These are phyloP conservation scores for Antedon mediterranea DNA, from an alignment of 53 echinoderm and acorn worm species.

Conservation along the genomic window DNA sequence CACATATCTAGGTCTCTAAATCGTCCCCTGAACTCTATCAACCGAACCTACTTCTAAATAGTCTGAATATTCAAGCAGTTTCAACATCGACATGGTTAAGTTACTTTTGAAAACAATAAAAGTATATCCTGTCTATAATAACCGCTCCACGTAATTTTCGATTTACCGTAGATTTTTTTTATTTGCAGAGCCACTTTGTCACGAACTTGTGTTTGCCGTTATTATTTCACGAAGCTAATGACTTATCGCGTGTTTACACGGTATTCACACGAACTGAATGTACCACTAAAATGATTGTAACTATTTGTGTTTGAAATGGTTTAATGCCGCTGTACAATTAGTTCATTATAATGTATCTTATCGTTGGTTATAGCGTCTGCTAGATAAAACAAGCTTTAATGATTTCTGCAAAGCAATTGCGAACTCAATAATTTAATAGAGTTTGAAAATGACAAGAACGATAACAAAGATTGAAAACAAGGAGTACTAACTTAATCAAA, in stretches of 20 bases:
- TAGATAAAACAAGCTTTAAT: neutral
- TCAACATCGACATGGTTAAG: neutral
- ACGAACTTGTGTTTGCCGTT: neutral
- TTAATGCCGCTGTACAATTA: neutral
- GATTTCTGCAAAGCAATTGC: neutral
- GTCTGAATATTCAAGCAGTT: neutral
- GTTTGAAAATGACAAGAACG: neutral
- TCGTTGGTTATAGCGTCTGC: neutral
- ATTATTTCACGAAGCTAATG: neutral
- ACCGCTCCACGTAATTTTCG: slow-evolving; percentile 1
- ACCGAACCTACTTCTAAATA: neutral
- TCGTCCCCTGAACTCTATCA: neutral
- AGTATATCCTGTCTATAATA: neutral
- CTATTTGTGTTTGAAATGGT: neutral
- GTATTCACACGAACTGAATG: neutral
- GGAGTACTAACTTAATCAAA: neutral
- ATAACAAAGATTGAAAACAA: neutral
- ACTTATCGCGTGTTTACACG: neutral
- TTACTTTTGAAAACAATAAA: neutral
- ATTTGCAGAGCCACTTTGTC: neutral
- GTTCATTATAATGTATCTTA: neutral
- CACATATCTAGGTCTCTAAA: neutral
- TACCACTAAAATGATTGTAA: neutral
- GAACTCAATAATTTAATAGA: neutral
- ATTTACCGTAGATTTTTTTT: neutral